Evolutionary conservation across 1,140 invertebrate species (phyloP), one percentile per base, ranked within the genome.

Genomic region (Eueides isabella): DNA sequence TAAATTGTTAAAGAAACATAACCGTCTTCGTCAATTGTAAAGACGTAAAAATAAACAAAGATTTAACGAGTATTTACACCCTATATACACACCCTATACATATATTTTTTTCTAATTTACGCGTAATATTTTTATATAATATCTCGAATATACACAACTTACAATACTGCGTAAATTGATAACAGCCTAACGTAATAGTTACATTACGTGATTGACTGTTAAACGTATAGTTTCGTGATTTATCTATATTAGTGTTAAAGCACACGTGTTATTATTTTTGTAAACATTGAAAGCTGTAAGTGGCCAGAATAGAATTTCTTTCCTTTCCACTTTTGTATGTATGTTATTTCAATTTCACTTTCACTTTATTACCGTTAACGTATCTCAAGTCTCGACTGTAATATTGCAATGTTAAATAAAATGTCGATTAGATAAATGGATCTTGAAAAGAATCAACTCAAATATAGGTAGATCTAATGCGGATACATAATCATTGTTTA

Each of bases 331-430:
- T 67, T 23, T 33, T 31, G 30, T 61, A 38, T 38, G 65, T 62
- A 62, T 31, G 61, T 16, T 62, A 44, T 70, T 70, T 71, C 61
- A 71, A 66, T 48, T 65, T 66, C 55, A 72, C 71, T 72, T 72
- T 72, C 71, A 72, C 70, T 72, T 23, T 35, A 35, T 29, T 55
- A 72, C 71, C 64, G 63, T 66, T 72, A 72, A 66, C 62, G 62
- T 71, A 48, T 41, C 62, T 61, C 19, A 48, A n/a, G 48, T 7
- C 19, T 61, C 67, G 30, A 9, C 48, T 55, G 23, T 55, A 55
- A 55, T 55, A 55, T 12, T 55, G 23, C 23, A 55, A 55, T 12
- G 19, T 23, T 55, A 26, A 55, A 55, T 55, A 26, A 55, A 26
- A 55, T 55, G 9, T 55, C 0, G 19, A 55, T 12, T 9, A 55